Evolutionary conservation across 2,113 vertebrate species (phyloP).

Genomic region (Tetrao urogallus): DNA sequence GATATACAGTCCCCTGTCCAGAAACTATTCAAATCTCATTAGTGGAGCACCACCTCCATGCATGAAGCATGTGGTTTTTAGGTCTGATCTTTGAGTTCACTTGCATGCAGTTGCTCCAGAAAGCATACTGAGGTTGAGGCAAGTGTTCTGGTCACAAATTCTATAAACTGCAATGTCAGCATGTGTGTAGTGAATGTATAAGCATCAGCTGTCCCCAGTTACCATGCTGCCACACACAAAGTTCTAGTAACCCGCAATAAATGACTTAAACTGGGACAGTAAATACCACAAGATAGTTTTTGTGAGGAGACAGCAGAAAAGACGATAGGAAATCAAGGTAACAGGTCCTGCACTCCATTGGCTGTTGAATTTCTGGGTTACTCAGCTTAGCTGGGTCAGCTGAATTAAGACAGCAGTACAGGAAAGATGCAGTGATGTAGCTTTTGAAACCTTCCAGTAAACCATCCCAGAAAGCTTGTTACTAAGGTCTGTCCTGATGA

Average conservation of each 20-base stretch:
- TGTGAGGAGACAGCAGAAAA: neutral
- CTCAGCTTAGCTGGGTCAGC: neutral
- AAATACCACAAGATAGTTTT: neutral
- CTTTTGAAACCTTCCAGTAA: neutral
- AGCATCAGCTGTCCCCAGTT: neutral
- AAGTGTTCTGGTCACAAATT: neutral
- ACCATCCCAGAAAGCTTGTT: neutral
- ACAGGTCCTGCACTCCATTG: neutral
- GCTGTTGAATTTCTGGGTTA: neutral
- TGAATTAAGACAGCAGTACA: neutral
- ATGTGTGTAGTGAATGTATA: neutral
- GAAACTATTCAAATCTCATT: neutral
- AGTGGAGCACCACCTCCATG: accelerated
- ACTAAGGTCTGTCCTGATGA: neutral
- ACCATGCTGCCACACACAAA: accelerated
- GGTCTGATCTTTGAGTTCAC: neutral
- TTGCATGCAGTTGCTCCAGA: neutral
- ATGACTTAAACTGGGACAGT: neutral
- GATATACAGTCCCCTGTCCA: neutral
- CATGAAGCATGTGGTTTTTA: neutral
- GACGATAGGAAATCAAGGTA: neutral
- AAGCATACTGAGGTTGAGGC: neutral
- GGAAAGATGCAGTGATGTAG: neutral
- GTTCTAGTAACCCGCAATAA: neutral
- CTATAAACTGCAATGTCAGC: neutral